phyloP scores from a whole-genome alignment of 2,113 vertebrate genomes.

The Tautogolabrus adspersus region DNA sequence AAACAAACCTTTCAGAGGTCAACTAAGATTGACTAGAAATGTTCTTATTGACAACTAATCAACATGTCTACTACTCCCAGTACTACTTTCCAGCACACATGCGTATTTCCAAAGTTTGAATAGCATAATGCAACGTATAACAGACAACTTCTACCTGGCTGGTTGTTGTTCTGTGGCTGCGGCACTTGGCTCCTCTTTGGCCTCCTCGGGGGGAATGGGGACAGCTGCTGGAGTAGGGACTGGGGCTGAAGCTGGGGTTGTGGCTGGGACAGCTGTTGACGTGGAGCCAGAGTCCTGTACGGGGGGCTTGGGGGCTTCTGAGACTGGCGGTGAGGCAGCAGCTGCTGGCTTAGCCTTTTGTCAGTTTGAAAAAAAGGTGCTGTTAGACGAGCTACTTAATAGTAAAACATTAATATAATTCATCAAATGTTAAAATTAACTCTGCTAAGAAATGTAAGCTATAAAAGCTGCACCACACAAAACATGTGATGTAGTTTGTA shows the following conservation, averaged over 20 bases:
- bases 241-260: slow-evolving; percentile 47
- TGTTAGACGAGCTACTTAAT: slow-evolving; percentile 8
- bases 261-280: slow-evolving; percentile 63
- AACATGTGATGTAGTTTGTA: not conserved
- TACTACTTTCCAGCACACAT: not conserved
- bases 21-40: too few relatives aligned
- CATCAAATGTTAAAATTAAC: not conserved
- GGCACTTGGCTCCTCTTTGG: slow-evolving; percentile 68
- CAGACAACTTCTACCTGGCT: slow-evolving; percentile 51
- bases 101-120: too few relatives aligned
- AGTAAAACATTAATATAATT: not conserved
- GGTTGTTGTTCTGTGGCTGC: slow-evolving; percentile 69
- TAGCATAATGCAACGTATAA: not conserved
- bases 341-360: slow-evolving; percentile 73
- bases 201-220: slow-evolving; percentile 70
- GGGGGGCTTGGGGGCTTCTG: slow-evolving; percentile 74
- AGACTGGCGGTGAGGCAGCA: slow-evolving; percentile 60
- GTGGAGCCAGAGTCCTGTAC: slow-evolving; percentile 77
- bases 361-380: slow-evolving; percentile 1
- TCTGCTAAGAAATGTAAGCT: not conserved
- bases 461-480: too few relatives aligned
- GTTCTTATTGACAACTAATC: too few relatives aligned
- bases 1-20: too few relatives aligned
- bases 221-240: slow-evolving; percentile 60
- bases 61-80: too few relatives aligned